Evolutionary conservation across 1,140 invertebrate species (phyloP).

Genomic region (Ruditapes philippinarum): DNA sequence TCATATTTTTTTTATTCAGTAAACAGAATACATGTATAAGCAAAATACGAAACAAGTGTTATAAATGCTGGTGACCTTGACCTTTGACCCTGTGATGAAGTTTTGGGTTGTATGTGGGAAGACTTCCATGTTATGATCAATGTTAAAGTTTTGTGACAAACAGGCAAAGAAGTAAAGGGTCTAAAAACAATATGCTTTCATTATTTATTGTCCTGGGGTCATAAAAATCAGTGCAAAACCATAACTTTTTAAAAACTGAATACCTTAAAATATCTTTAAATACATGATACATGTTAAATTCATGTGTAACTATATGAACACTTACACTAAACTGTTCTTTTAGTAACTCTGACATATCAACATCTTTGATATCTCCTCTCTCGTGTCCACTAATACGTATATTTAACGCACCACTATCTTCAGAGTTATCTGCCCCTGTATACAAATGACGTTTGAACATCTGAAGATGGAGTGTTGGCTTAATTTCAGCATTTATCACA

Average conservation of each 20-base stretch:
- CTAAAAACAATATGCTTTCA: too few relatives aligned
- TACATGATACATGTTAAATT: background rate
- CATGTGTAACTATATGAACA: background rate
- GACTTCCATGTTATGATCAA: too few relatives aligned
- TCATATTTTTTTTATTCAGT: too few relatives aligned
- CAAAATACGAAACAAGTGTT: too few relatives aligned
- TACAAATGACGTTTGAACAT: conserved; percentile 79
- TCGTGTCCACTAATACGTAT: conserved; percentile 21
- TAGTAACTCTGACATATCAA: background rate
- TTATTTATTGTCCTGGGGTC: too few relatives aligned
- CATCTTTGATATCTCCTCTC: background rate
- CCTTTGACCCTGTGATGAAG: too few relatives aligned
- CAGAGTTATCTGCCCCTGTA: conserved; percentile 78
- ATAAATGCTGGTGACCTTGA: too few relatives aligned
- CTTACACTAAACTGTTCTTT: background rate
- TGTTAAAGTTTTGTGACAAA: too few relatives aligned
- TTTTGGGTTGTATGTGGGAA: too few relatives aligned
- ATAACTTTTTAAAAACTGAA: background rate
- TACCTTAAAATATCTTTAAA: background rate
- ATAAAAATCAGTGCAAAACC: background rate
- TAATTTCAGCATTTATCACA: conserved; percentile 81
- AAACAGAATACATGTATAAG: too few relatives aligned
- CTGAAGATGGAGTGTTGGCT: conserved; percentile 85
- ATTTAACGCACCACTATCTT: conserved; percentile 74
- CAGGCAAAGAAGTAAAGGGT: too few relatives aligned